Percentiles rank a stretch among this genome's conserved stretches.
These are phyloP conservation scores for Apistogramma diplotaenia DNA, from an alignment of 2,113 vertebrate genomes.

Conservation along the genomic window DNA sequence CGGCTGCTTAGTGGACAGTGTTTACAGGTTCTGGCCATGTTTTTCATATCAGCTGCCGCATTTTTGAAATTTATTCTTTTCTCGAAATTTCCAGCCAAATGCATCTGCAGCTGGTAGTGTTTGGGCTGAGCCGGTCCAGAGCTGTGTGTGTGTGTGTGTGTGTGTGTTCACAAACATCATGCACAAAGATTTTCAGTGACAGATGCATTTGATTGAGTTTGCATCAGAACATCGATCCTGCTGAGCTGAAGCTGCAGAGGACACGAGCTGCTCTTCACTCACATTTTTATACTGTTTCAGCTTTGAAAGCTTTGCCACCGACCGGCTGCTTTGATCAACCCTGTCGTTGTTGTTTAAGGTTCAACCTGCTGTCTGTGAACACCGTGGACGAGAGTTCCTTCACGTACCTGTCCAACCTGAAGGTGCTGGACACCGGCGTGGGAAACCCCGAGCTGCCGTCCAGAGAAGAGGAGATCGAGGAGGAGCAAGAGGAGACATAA, in stretches of 20 bases:
- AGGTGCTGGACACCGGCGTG: constrained; percentile 87
- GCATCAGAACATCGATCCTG: not conserved
- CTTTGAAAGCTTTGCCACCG: not conserved
- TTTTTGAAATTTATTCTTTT: not conserved
- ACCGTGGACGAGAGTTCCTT: constrained; percentile 87
- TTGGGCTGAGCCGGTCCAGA: not conserved
- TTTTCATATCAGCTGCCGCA: constrained; percentile 26
- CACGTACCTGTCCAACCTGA: constrained; percentile 84
- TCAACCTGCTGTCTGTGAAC: constrained; percentile 86
- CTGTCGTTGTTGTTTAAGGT: constrained; percentile 70
- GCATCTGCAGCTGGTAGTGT: constrained; percentile 22
- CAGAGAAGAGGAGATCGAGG: constrained; percentile 16
- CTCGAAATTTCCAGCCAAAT: not conserved
- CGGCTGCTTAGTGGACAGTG: not conserved
- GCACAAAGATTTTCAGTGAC: not conserved
- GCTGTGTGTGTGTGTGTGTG: not conserved
- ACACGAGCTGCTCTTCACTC: not conserved
- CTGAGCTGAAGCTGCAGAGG: too few relatives aligned
- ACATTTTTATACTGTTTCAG: not conserved
- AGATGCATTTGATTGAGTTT: not conserved
- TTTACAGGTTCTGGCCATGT: not conserved
- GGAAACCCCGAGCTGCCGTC: constrained; percentile 38
- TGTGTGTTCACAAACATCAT: not conserved
- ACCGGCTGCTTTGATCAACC: not conserved
- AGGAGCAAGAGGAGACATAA: constrained; percentile 23